Evolutionary conservation across 2,797 vertebrate genomes (phyloP), one percentile per base, ranked within the genome.

Genomic region (Leptoclinus maculatus): DNA sequence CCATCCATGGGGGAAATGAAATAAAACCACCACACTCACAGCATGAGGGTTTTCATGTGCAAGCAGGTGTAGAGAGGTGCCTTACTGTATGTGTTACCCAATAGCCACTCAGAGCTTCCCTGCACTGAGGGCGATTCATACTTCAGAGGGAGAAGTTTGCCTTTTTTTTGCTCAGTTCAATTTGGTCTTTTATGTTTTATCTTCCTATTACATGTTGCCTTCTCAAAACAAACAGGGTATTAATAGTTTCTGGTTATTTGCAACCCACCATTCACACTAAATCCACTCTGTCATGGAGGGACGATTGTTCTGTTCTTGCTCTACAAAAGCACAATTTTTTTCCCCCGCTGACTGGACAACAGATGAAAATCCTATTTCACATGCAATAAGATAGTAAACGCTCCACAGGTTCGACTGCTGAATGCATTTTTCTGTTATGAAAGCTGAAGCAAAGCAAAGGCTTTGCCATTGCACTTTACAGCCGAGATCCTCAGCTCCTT

Each of bases 281-380:
- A 85, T 90, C 53, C 73, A 57, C 76, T 79, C 68, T 58, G 70
- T 74, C 85, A 73, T 0, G 17, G 65, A 74, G 66, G 51, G 32
- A 71, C 51, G 64, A 65, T 62, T 68, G 49, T 74, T 82, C 36
- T 79, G 66, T 75, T 79, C 54, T 57, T 72, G 38, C 58, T 47
- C 49, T 43, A 67, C 64, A 77, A 78, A 78, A 82, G 53, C 45
- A 25, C 32, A 13, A 13, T 54, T 56, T 62, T 62, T 69, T 68
- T 49, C 21, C 17, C 9, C 51, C 51, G 47, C 34, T 43, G 71
- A 82, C 75, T 71, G 76, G 78, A 83, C 78, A 85, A 58, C 17
- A 87, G 78, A 87, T 86, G 58, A 87, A 90, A 91, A 56, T 57
- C 71, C 38, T 56, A 41, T 79, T 88, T 83, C 68, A 23, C 16